Evolutionary conservation across 2,113 vertebrate genomes (phyloP), one percentile per base, ranked within the genome.

Genomic region (Phoenicopterus ruber): DNA sequence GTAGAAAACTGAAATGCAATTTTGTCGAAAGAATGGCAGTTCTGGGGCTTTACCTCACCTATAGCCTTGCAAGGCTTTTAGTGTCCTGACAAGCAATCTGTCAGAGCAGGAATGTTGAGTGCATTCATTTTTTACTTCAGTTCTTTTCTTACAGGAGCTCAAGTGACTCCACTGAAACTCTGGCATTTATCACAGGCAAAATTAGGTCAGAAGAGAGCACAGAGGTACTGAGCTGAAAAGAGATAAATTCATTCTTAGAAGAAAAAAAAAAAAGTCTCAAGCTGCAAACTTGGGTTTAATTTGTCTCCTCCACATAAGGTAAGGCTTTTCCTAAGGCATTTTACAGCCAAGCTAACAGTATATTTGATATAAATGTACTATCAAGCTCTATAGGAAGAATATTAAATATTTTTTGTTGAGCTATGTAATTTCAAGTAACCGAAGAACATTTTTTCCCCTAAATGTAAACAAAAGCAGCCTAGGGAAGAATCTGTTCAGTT

Each of bases 171-270:
- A 44, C 93, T 88, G 83, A 86, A 97, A 95, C 86, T 94, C 93
- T 97, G 96, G 94, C 78, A 96, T 97, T 97, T 97, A 91, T 95
- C 94, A 96, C 92, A 91, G 94, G 59, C 83, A 94, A 97, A 97
- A 96, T 93, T 95, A 96, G 95, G 95, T 95, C 93, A 95, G 94
- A 86, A 96, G 88, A 95, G 90, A 96, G 70, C 85, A 91, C 63
- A 90, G 94, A 97, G 78, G 67, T 95, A 93, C 49, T 62, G 85
- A 97, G 90, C 85, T 95, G 82, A 95, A 95, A 95, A 91, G 82
- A 91, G 63, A 96, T 18, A 95, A 82, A 91, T 95, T 94, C 63
- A 71, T 96, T 83, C 77, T 94, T 93, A 86, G 66, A 90, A 90
- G 83, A 31, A 46, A 58, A 89, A 84, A 93, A 81, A 61, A 50